phyloP scores from a whole-genome alignment of 2,797 vertebrate species.

The Scyliorhinus canicula region DNA sequence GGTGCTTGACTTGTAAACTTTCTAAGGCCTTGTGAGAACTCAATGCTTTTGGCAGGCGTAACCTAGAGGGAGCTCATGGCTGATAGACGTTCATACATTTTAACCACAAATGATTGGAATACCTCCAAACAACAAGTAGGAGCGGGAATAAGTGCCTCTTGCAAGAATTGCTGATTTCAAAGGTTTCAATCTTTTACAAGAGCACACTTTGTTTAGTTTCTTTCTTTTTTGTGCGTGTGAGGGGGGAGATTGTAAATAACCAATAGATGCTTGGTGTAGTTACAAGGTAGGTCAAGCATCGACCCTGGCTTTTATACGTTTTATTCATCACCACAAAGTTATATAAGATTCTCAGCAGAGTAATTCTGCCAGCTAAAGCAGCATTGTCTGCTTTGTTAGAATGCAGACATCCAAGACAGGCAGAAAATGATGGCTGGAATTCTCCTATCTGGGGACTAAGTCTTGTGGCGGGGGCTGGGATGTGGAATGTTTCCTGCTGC shows the following conservation, averaged over 20 bases:
- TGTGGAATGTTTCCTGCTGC: no score
- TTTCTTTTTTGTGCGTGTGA: not conserved
- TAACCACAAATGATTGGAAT: not conserved
- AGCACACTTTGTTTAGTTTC: not conserved
- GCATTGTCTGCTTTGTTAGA: not conserved
- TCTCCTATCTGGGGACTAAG: no score
- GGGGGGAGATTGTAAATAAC: not conserved
- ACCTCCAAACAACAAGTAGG: not conserved
- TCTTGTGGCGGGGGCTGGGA: no score
- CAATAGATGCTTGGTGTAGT: not conserved
- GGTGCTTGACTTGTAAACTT: conserved; percentile 7
- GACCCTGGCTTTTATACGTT: not conserved
- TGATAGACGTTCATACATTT: not conserved
- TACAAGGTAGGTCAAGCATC: not conserved
- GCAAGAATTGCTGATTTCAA: not conserved
- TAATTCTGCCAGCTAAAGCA: not conserved
- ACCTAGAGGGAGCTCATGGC: not conserved
- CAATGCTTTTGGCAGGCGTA: not conserved
- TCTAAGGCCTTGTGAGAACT: not conserved
- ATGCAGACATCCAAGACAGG: not conserved
- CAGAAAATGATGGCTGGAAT: not conserved
- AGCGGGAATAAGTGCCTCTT: not conserved
- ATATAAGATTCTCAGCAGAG: not conserved
- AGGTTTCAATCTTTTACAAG: not conserved
- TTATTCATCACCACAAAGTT: not conserved